A percentile compares a stretch with the other conserved stretches of the same genome.
phyloP scores from a whole-genome alignment of 2,113 vertebrate species.

The Aleadryas rufinucha region DNA sequence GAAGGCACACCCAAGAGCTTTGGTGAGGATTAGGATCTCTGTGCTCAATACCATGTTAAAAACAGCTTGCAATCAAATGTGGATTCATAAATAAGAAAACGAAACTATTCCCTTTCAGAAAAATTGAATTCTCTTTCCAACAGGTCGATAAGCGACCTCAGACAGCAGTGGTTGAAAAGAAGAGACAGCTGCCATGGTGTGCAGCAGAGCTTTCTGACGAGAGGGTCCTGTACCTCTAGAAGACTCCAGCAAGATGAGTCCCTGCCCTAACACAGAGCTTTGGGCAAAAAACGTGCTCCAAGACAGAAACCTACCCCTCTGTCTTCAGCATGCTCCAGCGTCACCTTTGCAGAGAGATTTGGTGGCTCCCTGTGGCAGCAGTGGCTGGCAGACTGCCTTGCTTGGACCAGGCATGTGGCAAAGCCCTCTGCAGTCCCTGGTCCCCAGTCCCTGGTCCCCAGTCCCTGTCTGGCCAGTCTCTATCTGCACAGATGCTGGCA shows the following conservation, averaged over 20 bases:
- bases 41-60: neutral
- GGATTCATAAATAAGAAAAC: slow-evolving; percentile 18
- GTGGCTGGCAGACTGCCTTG: neutral
- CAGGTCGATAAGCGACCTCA: neutral
- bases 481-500: neutral
- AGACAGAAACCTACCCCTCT: neutral
- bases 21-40: neutral
- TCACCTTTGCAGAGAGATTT: neutral
- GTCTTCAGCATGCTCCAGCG: neutral
- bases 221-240: neutral
- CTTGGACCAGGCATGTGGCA: neutral
- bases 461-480: neutral
- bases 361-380: neutral
- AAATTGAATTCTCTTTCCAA: neutral
- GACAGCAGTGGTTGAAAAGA: neutral
- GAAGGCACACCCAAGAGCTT: neutral
- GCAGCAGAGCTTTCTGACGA: neutral
- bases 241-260: neutral
- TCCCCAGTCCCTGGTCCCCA: neutral
- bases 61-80: slow-evolving; percentile 2
- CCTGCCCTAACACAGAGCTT: neutral
- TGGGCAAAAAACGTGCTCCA: neutral
- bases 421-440: neutral
- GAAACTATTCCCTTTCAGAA: slow-evolving; percentile 25
- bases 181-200: neutral